phyloP scores from a whole-genome alignment of 2,113 vertebrate genomes.

The Odobenus rosmarus region DNA sequence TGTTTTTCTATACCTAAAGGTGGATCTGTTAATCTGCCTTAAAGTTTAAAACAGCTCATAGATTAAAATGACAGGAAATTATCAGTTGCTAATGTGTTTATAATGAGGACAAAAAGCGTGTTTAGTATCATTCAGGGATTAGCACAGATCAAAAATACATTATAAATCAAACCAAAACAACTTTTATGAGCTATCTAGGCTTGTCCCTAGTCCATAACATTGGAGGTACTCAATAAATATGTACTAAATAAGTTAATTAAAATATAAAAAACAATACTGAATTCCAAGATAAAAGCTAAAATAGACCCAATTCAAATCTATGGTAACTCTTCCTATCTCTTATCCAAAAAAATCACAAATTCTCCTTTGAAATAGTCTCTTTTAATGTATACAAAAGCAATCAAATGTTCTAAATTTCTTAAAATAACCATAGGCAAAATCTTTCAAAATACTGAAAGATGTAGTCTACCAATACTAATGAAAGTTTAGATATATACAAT shows the following conservation, averaged over 20 bases:
- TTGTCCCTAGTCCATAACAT: background rate
- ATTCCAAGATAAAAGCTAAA: conserved; percentile 46
- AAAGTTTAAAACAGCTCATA: conserved; percentile 33
- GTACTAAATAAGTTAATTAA: background rate
- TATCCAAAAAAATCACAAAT: conserved; percentile 4
- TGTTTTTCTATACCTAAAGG: conserved; percentile 29
- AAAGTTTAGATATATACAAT: conserved; percentile 28
- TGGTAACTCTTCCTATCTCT: background rate
- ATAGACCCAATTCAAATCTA: conserved; percentile 13
- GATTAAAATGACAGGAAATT: conserved; percentile 44
- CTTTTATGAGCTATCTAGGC: background rate
- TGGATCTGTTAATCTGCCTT: conserved; percentile 25
- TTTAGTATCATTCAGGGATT: conserved; percentile 23
- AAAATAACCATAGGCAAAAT: conserved; percentile 38
- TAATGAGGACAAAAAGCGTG: background rate
- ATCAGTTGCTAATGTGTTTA: conserved; percentile 26
- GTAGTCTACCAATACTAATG: background rate
- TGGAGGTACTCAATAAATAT: conserved; percentile 16
- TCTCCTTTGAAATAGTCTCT: conserved; percentile 19
- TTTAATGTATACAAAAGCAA: conserved; percentile 49
- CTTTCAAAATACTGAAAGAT: conserved; percentile 52
- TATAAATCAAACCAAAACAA: conserved; percentile 19
- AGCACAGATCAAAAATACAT: background rate
- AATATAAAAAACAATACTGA: background rate
- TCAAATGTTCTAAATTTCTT: conserved; percentile 29